phyloP scores from a whole-genome alignment of 2,888 invertebrate species.

The Drosophila kanekoi region DNA sequence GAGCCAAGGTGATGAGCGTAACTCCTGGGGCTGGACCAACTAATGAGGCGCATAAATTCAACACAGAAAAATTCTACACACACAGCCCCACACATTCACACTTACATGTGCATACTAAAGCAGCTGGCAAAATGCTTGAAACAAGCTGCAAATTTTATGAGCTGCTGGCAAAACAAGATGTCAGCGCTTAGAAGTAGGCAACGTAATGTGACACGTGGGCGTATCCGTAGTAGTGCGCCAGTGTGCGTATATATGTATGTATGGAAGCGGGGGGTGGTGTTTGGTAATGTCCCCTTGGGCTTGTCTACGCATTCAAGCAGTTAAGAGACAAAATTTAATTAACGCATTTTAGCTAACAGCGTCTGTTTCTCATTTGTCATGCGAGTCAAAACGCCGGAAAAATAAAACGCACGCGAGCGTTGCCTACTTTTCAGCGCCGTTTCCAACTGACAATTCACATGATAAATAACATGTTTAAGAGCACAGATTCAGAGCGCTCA shows the following conservation, averaged over 20 bases:
- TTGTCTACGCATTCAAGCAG: conserved; percentile 62
- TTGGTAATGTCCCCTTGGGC: conserved; percentile 40
- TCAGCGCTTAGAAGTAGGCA: conserved; percentile 65
- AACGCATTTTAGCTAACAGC: conserved; percentile 67
- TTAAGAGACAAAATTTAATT: conserved; percentile 73
- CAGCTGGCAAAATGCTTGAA: conserved; percentile 59
- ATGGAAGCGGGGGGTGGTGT: conserved; percentile 3
- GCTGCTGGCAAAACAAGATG: conserved; percentile 68
- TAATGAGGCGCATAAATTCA: conserved; percentile 83
- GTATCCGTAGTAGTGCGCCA: neutral
- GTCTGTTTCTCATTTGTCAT: conserved; percentile 63
- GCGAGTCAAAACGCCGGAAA: conserved; percentile 25
- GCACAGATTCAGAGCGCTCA: conserved; percentile 17
- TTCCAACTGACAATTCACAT: conserved; percentile 24
- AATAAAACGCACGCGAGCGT: conserved; percentile 22
- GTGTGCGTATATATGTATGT: neutral
- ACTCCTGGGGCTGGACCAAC: conserved; percentile 63
- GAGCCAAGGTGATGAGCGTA: conserved; percentile 46
- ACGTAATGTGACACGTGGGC: conserved; percentile 46
- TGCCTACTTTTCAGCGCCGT: conserved; percentile 48
- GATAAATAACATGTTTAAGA: conserved; percentile 36
- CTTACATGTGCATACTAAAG: conserved; percentile 52
- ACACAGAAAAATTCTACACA: conserved; percentile 48
- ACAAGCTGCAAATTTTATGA: conserved; percentile 78
- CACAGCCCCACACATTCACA: conserved; percentile 24